Conservation (phyloP, 2,113 vertebrate species). For the Apistogramma diplotaenia region DNA sequence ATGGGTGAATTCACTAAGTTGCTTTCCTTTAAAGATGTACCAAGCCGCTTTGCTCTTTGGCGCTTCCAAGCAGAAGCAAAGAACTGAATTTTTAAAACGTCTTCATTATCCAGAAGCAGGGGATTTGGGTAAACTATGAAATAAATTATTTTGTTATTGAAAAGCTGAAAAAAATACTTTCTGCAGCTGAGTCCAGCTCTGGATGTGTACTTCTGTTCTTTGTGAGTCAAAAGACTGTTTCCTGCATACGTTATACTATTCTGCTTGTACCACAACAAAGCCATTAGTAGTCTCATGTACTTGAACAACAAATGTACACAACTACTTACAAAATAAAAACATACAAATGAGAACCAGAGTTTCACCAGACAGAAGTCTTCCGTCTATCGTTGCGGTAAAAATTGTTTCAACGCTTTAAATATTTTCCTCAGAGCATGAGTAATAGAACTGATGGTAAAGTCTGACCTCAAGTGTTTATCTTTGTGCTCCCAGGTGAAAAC, state of each 20-base stretch:
- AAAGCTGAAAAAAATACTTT: background rate
- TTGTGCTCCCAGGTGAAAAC: background rate
- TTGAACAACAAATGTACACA: background rate
- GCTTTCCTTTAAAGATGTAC: background rate
- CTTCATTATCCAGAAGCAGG: background rate
- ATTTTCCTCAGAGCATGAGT: background rate
- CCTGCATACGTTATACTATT: background rate
- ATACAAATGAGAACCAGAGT: background rate
- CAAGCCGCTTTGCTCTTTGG: background rate
- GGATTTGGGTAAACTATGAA: background rate
- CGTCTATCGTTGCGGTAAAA: background rate
- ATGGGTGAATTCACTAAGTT: background rate
- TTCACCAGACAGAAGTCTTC: background rate
- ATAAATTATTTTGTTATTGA: background rate
- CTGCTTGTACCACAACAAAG: background rate
- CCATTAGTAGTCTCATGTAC: background rate
- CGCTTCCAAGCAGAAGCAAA: background rate
- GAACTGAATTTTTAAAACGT: background rate
- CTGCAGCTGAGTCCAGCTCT: background rate
- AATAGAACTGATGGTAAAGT: background rate
- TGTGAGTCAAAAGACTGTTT: background rate
- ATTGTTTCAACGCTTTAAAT: background rate
- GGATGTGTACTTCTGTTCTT: background rate
- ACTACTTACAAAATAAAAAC: background rate
- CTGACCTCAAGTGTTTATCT: background rate